Conservation (phyloP, 2,113 vertebrate species). For the Steatornis caripensis region DNA sequence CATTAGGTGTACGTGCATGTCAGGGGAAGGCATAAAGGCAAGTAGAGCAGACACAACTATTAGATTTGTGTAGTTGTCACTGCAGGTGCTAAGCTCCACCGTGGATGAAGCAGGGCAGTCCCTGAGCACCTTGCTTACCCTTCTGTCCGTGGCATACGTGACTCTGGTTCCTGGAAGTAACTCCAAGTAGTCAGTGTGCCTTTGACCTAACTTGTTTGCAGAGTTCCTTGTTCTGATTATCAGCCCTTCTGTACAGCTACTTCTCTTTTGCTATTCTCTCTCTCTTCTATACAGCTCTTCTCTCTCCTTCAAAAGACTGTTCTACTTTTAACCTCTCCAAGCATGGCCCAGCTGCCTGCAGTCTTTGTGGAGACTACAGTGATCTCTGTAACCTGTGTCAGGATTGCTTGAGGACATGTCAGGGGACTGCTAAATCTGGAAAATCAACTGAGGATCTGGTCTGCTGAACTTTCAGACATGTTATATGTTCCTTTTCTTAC, state of each 20-base stretch:
- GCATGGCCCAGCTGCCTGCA: not conserved
- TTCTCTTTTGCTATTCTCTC: not conserved
- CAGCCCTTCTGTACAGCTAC: not conserved
- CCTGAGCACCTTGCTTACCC: not conserved
- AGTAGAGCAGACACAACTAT: not conserved
- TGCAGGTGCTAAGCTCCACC: not conserved
- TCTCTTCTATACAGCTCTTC: not conserved
- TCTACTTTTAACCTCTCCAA: not conserved
- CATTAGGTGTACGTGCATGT: not conserved
- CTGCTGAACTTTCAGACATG: not conserved
- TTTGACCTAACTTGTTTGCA: not conserved
- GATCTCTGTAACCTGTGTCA: not conserved
- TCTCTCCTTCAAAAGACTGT: not conserved
- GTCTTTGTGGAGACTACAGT: not conserved
- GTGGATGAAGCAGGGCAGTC: not conserved
- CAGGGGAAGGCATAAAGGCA: slow-evolving; percentile 51
- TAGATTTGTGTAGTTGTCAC: not conserved
- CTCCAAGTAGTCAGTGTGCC: not conserved
- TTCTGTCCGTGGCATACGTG: not conserved
- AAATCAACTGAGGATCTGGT: not conserved
- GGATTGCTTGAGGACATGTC: not conserved
- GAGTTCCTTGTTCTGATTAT: not conserved
- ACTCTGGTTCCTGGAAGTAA: not conserved
- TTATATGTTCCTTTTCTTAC: not conserved
- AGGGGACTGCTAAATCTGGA: not conserved